A percentile compares a stretch with the other conserved stretches of the same genome.
These are phyloP conservation scores for Mimas tiliae DNA, from an alignment of 2,888 invertebrate genomes.

Conservation along the genomic window DNA sequence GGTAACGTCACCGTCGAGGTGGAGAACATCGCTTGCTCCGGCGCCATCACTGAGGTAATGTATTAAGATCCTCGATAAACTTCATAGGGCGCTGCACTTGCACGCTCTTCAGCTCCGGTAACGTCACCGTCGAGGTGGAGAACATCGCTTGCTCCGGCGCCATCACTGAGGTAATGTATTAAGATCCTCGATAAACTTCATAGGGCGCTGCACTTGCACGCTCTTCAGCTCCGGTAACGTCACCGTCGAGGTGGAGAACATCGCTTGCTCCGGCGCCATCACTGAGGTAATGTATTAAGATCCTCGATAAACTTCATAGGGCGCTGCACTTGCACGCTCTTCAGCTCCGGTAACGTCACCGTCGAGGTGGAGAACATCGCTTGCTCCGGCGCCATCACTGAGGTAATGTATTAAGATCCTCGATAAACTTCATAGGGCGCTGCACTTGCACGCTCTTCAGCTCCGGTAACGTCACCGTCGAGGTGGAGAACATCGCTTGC, in stretches of 20 bases:
- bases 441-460: constrained; percentile 93
- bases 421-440: constrained; percentile 97
- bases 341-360: constrained; percentile 88
- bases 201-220: too few relatives aligned
- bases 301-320: constrained; percentile 99
- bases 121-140: too few relatives aligned
- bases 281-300: not conserved
- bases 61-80: not conserved
- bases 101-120: too few relatives aligned
- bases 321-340: constrained; percentile 92
- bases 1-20: too few relatives aligned
- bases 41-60: not conserved
- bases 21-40: too few relatives aligned
- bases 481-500: constrained; percentile 93
- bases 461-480: constrained; percentile 87
- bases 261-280: too few relatives aligned
- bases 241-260: too few relatives aligned
- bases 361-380: constrained; percentile 93
- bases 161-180: not conserved
- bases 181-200: too few relatives aligned
- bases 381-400: constrained; percentile 91
- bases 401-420: constrained; percentile 84
- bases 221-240: too few relatives aligned
- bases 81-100: too few relatives aligned
- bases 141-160: too few relatives aligned